Evolutionary conservation across 2,113 vertebrate species (phyloP), one percentile per base, ranked within the genome.

Genomic region (Myanophis thanlyinensis): DNA sequence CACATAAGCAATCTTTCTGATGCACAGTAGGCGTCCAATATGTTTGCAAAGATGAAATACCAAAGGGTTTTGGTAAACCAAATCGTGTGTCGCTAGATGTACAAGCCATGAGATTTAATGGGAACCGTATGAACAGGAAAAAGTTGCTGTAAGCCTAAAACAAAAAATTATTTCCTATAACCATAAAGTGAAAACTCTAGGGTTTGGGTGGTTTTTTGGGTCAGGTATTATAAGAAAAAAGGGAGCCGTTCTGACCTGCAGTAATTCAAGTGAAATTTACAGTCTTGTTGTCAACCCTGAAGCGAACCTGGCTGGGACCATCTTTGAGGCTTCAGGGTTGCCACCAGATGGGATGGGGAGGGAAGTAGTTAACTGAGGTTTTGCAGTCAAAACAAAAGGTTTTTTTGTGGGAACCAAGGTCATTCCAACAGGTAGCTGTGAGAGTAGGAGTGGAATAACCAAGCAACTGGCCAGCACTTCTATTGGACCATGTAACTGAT

Each of bases 21-120:
- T 12, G 46, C 56, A 92, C 48, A 88, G 27, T 13, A 84, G 67
- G 51, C 73, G 92, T n/a, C 40, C 13, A 86, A 35, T 8, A 91
- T 49, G 27, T 93, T n/a, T 87, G 93, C 56, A 53, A 30, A 85
- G 87, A 89, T 4, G 90, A 93, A 91, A 40, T 53, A 40, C 51
- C 48, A 92, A n/a, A 23, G 48, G 52, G 40, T 88, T 88, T 59
- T 59, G 80, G n/a, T 73, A 44, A 93, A 88, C 15, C 91, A n/a
- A 92, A 92, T 40, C 40, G 73, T 0, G 0, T 8, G 8, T 22
- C 62, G 49, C 85, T 92, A 20, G 95, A 35, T 6, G 51, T 48
- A 48, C 3, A 47, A 91, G 53, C 22, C 27, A 0, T 20, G 87
- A 52, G 30, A 49, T 87, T 90, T 1, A 84, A 92, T 54, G 51